phyloP scores from a whole-genome alignment of 2,888 invertebrate species.

The Acronicta aceris region DNA sequence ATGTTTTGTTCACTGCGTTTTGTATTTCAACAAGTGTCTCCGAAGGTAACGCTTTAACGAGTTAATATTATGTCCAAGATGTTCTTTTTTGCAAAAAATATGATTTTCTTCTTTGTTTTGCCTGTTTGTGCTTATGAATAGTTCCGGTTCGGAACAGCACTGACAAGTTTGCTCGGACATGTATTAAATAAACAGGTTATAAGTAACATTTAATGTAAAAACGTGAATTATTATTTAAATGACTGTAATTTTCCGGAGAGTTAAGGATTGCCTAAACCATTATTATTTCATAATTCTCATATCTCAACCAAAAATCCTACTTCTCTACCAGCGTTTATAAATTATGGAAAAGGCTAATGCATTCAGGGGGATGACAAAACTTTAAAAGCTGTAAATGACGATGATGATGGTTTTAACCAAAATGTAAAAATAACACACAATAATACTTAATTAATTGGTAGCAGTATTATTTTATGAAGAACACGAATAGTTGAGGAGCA shows the following conservation, averaged over 20 bases:
- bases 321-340: too few species aligned
- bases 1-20: conserved; percentile 25
- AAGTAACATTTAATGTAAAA: not conserved
- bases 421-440: too few species aligned
- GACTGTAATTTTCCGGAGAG: not conserved
- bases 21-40: conserved; percentile 19
- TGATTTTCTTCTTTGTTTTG: not conserved
- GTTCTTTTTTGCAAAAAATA: not conserved
- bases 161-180: not conserved
- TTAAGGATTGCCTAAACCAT: too few species aligned
- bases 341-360: too few species aligned
- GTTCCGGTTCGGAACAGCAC: conserved; percentile 1
- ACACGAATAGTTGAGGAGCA: not conserved
- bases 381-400: too few species aligned
- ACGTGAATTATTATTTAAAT: not conserved
- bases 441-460: not conserved
- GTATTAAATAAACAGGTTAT: not conserved
- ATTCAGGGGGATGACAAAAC: too few species aligned
- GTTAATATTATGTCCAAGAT: conserved; percentile 8
- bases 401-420: not conserved
- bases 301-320: too few species aligned
- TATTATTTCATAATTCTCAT: too few species aligned
- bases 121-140: conserved; percentile 6
- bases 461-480: not conserved
- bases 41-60: conserved; percentile 39